Evolutionary conservation across 37 sponge, comb jelly and placozoan species (phyloP).

Genomic region (Oopsacas minuta): DNA sequence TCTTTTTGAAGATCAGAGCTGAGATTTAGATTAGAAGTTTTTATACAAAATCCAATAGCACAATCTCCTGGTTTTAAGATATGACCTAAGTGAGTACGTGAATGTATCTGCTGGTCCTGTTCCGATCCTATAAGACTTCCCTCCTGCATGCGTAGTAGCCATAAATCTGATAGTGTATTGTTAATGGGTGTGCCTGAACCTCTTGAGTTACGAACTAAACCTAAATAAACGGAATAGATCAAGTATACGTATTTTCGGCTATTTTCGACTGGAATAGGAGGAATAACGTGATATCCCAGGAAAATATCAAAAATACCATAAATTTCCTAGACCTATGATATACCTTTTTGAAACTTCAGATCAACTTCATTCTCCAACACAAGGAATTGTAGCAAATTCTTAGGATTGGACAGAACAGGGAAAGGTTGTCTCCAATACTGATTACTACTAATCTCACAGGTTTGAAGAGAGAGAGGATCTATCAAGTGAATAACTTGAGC

Average conservation of each 20-base stretch:
- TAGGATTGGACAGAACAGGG: slow-evolving; percentile 45
- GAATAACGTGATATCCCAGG: no score
- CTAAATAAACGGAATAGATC: no score
- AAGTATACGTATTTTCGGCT: no score
- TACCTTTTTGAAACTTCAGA: slow-evolving; percentile 21
- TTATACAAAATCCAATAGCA: slow-evolving; percentile 41
- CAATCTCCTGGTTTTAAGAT: slow-evolving; percentile 70
- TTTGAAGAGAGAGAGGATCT: slow-evolving; percentile 65
- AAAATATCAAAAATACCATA: slow-evolving; percentile 13
- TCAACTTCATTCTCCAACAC: slow-evolving; percentile 64
- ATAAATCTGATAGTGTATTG: slow-evolving; percentile 62
- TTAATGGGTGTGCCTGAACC: not conserved
- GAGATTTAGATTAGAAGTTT: not conserved
- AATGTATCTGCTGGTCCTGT: slow-evolving; percentile 56
- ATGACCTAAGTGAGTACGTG: slow-evolving; percentile 85
- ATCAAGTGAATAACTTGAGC: slow-evolving; percentile 56
- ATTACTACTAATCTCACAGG: slow-evolving; percentile 32
- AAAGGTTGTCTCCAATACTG: slow-evolving; percentile 73
- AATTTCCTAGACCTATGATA: not conserved
- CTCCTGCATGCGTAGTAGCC: slow-evolving; percentile 57
- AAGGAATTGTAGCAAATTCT: slow-evolving; percentile 68
- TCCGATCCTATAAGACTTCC: slow-evolving; percentile 38
- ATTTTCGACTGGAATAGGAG: no score
- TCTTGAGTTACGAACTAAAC: not conserved
- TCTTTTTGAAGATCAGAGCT: not conserved